Evolutionary conservation across 2,888 invertebrate species (phyloP).

Genomic region (Lobophora halterata): DNA sequence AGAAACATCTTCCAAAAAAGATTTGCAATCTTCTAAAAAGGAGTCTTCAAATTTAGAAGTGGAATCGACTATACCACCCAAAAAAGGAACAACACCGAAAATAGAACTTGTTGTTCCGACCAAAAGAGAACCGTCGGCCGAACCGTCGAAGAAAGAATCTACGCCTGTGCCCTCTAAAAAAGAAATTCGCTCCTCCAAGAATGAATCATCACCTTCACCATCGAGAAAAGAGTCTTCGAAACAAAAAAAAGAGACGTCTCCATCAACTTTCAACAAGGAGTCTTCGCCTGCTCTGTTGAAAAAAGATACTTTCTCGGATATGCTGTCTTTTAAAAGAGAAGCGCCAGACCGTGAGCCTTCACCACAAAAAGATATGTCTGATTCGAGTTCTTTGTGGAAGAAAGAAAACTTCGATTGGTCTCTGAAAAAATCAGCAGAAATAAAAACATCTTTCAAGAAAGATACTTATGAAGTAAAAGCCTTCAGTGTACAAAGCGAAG

Average conservation of each 20-base stretch:
- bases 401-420: conserved; percentile 30
- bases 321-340: conserved; percentile 17
- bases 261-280: conserved; percentile 10
- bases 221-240: conserved; percentile 9
- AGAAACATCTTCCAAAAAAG: conserved; percentile 8
- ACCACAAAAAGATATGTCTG: conserved; percentile 16
- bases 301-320: conserved; percentile 13
- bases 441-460: conserved; percentile 33
- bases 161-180: conserved; percentile 1
- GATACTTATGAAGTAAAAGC: conserved; percentile 31
- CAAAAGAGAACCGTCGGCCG: conserved; percentile 7
- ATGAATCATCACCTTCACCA: conserved; percentile 12
- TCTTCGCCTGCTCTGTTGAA: conserved; percentile 2
- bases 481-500: conserved; percentile 32
- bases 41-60: conserved; percentile 5
- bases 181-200: conserved; percentile 5
- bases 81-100: conserved; percentile 4
- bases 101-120: background rate
- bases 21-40: conserved; percentile 5
- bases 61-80: background rate
- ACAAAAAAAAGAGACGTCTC: background rate
- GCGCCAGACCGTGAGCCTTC: conserved; percentile 19
- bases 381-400: conserved; percentile 24
- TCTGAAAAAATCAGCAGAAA: conserved; percentile 20
- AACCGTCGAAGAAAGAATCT: conserved; percentile 2